phyloP scores from a whole-genome alignment of 2,888 invertebrate genomes.

The Isoperla grammatica region DNA sequence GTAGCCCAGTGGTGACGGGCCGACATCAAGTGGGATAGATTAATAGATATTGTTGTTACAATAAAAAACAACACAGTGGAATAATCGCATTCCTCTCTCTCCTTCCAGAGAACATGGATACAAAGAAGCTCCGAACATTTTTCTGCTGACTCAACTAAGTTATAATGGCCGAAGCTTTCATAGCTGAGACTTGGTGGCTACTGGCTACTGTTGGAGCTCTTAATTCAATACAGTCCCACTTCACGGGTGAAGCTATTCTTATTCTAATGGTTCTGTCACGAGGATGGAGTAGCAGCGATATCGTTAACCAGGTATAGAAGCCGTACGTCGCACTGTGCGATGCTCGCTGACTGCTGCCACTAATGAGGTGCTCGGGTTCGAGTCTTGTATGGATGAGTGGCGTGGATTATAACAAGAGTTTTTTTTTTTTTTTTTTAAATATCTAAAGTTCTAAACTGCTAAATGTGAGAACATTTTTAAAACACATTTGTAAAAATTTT shows the following conservation, averaged over 20 bases:
- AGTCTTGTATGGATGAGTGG: too few species aligned
- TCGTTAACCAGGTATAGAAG: neutral
- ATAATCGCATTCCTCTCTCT: slow-evolving; percentile 12
- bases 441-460: too few species aligned
- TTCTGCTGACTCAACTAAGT: slow-evolving; percentile 15
- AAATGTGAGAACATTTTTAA: too few species aligned
- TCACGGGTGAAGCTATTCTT: neutral
- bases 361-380: too few species aligned
- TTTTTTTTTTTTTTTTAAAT: too few species aligned
- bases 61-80: slow-evolving; percentile 7
- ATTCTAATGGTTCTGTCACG: neutral
- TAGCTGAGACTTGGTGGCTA: neutral
- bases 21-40: slow-evolving; percentile 11
- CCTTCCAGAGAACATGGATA: too few species aligned
- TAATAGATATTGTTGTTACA: slow-evolving; percentile 15
- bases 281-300: neutral
- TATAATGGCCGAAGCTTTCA: neutral
- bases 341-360: too few species aligned
- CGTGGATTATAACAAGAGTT: too few species aligned
- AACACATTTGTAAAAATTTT: too few species aligned
- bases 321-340: too few species aligned
- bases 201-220: neutral
- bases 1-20: too few species aligned
- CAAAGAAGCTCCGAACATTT: neutral
- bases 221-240: slow-evolving; percentile 2